phyloP scores from a whole-genome alignment of 2,797 vertebrate genomes.

The Takifugu ocellatus region DNA sequence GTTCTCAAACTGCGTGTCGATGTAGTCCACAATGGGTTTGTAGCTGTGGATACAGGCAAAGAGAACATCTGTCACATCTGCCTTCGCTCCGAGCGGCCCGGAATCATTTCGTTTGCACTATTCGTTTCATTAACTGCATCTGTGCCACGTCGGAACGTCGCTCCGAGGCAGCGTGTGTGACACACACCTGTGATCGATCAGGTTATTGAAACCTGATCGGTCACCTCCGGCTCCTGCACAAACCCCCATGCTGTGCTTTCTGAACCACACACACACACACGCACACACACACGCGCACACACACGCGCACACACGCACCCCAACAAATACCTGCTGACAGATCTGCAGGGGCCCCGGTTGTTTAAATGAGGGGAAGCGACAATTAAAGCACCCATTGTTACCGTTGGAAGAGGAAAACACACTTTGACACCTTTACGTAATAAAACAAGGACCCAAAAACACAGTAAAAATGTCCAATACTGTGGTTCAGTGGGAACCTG shows the following conservation, averaged over 20 bases:
- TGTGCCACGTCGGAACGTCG: background rate
- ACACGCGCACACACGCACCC: too few relatives aligned
- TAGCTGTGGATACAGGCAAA: conserved; percentile 81
- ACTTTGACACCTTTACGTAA: too few relatives aligned
- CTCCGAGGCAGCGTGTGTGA: background rate
- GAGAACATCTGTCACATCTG: conserved; percentile 1
- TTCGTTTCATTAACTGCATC: conserved; percentile 11
- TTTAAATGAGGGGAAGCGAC: background rate
- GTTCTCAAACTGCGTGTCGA: conserved; percentile 97
- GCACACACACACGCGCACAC: too few relatives aligned
- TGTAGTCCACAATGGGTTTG: conserved; percentile 99
- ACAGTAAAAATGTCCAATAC: too few relatives aligned
- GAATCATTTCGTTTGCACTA: conserved; percentile 13
- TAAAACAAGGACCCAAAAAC: too few relatives aligned
- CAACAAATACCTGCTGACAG: background rate
- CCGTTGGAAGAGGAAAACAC: too few relatives aligned
- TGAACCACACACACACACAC: conserved; percentile 1
- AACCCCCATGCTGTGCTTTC: conserved; percentile 2
- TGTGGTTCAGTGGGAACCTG: background rate
- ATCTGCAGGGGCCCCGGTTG: background rate
- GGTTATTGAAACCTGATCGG: too few relatives aligned
- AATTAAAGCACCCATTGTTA: background rate
- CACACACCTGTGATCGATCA: too few relatives aligned
- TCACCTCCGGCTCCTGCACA: too few relatives aligned
- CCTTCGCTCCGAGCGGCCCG: conserved; percentile 10